phyloP scores from a whole-genome alignment of 2,888 invertebrate genomes.

The Synanthedon vespiformis region DNA sequence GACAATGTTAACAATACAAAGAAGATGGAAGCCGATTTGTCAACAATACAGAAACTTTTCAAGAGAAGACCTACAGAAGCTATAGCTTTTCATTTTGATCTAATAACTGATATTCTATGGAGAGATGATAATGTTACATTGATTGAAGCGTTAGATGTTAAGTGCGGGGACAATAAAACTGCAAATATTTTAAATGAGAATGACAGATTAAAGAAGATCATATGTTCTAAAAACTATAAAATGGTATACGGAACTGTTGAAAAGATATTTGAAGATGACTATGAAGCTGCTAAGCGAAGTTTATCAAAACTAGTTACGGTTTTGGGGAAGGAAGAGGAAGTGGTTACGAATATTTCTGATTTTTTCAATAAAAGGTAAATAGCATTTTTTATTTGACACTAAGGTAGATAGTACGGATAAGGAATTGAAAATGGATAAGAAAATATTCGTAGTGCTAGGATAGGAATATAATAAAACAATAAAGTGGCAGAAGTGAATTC shows the following conservation, averaged over 20 bases:
- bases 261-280: constrained; percentile 23
- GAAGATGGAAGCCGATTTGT: constrained; percentile 24
- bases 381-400: neutral
- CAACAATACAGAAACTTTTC: constrained; percentile 32
- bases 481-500: too few species aligned
- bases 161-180: constrained; percentile 30
- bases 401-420: too few species aligned
- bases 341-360: constrained; percentile 23
- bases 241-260: constrained; percentile 30
- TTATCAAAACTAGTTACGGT: constrained; percentile 27
- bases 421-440: too few species aligned
- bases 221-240: constrained; percentile 42
- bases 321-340: constrained; percentile 15
- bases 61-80: constrained; percentile 40
- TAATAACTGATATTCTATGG: constrained; percentile 41
- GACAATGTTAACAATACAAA: constrained; percentile 12
- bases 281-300: constrained; percentile 22
- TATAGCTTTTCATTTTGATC: constrained; percentile 44
- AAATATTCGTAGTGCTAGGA: too few species aligned
- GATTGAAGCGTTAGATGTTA: constrained; percentile 24
- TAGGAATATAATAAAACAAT: too few species aligned
- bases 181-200: constrained; percentile 35
- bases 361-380: constrained; percentile 40
- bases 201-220: constrained; percentile 29
- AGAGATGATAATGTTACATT: constrained; percentile 28